Conservation (phyloP, 2,113 vertebrate genomes). For the Lucifuga dentata region DNA sequence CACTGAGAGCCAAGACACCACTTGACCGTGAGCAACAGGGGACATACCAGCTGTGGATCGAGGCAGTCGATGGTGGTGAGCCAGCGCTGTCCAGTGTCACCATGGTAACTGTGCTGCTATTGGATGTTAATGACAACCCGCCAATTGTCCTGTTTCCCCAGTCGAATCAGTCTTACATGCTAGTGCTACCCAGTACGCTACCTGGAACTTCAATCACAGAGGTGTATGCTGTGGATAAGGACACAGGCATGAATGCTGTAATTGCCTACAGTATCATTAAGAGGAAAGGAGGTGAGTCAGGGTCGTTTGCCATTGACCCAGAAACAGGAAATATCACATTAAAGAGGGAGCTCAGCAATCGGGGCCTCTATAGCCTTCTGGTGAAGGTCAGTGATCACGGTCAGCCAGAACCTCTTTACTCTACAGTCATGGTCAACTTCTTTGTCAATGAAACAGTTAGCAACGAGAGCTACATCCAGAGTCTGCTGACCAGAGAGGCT, state of each 20-base stretch:
- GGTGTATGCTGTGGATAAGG: slow-evolving; percentile 97
- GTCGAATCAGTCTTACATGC: slow-evolving; percentile 96
- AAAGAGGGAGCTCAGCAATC: slow-evolving; percentile 91
- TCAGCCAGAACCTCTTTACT: slow-evolving; percentile 94
- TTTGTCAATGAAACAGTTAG: slow-evolving; percentile 98
- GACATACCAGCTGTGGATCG: slow-evolving; percentile 93
- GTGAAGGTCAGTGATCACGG: slow-evolving; percentile 98
- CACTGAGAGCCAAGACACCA: slow-evolving; percentile 92
- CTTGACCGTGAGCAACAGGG: slow-evolving; percentile 97
- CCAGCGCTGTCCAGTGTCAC: slow-evolving; percentile 94
- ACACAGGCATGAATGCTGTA: slow-evolving; percentile 98
- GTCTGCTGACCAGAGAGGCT: slow-evolving; percentile 89
- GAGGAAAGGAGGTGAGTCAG: slow-evolving; percentile 90
- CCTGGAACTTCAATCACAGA: slow-evolving; percentile 97
- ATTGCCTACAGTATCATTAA: slow-evolving; percentile 98
- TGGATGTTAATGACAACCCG: slow-evolving; percentile 98
- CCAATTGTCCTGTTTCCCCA: slow-evolving; percentile 97
- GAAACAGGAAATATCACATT: slow-evolving; percentile 98
- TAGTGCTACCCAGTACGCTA: slow-evolving; percentile 94
- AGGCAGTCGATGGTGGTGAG: slow-evolving; percentile 93
- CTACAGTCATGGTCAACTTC: slow-evolving; percentile 95
- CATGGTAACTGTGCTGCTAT: slow-evolving; percentile 94
- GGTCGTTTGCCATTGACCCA: slow-evolving; percentile 95
- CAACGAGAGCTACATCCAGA: slow-evolving; percentile 97
- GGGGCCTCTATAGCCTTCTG: slow-evolving; percentile 93